These are phyloP conservation scores for Halictus quadricinctus DNA, from an alignment of 2,888 invertebrate genomes.

Conservation along the genomic window DNA sequence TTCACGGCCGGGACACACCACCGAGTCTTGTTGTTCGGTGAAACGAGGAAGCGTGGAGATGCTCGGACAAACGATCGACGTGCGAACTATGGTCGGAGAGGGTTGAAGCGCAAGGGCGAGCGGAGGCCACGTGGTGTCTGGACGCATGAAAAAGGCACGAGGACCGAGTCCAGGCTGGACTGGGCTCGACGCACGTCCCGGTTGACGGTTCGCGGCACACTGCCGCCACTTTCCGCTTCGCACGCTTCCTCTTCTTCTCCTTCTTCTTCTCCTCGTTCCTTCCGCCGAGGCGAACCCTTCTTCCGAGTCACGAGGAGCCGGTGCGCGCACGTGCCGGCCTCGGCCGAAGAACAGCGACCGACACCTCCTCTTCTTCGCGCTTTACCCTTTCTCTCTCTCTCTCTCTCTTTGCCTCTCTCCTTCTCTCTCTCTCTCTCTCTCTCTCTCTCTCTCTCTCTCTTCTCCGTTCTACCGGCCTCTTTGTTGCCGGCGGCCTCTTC, in stretches of 20 bases:
- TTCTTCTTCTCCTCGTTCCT: conserved; percentile 58
- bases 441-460: too few species aligned
- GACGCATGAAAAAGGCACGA: conserved; percentile 54
- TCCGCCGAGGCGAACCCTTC: conserved; percentile 60
- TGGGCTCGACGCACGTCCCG: conserved; percentile 70
- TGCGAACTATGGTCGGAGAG: not conserved
- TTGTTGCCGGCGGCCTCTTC: conserved; percentile 48
- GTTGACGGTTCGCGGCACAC: conserved; percentile 75
- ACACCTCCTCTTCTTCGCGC: conserved; percentile 69
- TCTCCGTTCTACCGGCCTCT: conserved; percentile 38
- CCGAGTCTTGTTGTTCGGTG: conserved; percentile 3
- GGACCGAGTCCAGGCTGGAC: conserved; percentile 30
- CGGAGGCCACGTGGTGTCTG: conserved; percentile 63
- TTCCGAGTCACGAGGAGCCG: conserved; percentile 68
- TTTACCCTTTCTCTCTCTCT: conserved; percentile 45
- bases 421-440: not conserved
- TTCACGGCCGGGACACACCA: conserved; percentile 42
- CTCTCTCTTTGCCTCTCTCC: not conserved
- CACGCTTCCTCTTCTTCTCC: conserved; percentile 67
- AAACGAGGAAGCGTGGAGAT: not conserved
- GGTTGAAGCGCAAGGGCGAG: conserved; percentile 7
- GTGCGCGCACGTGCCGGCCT: conserved; percentile 70
- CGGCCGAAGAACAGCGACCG: conserved; percentile 62
- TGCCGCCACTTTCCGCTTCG: conserved; percentile 72
- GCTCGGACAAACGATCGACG: not conserved